These are phyloP conservation scores for Ficedula albicollis DNA, from an alignment of 2,797 vertebrate species.

Conservation along the genomic window DNA sequence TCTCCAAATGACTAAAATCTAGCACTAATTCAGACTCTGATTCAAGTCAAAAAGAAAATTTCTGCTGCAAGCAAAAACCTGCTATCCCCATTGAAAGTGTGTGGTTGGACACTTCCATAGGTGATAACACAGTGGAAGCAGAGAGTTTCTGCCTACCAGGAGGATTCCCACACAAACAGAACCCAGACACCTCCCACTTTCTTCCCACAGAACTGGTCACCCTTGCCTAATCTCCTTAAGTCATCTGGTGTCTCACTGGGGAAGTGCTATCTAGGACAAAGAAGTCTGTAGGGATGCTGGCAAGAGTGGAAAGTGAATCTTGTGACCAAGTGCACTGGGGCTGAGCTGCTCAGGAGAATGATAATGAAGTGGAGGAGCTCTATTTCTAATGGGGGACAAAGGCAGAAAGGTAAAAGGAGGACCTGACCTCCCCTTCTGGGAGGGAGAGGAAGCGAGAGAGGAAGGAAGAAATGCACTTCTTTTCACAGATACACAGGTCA, in stretches of 20 bases:
- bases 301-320: conserved; percentile 34
- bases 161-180: background rate
- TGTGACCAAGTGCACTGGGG: background rate
- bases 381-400: conserved; percentile 18
- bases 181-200: background rate
- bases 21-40: background rate
- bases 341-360: conserved; percentile 6
- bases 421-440: background rate
- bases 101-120: background rate
- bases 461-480: conserved; percentile 50
- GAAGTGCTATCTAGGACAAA: conserved; percentile 52
- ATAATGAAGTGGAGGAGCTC: background rate
- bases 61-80: background rate
- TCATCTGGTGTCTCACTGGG: conserved; percentile 54
- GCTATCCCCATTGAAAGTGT: background rate
- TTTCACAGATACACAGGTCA: background rate
- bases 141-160: background rate
- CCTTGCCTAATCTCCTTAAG: conserved; percentile 27
- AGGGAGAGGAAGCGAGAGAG: conserved; percentile 1
- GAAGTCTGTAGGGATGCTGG: conserved; percentile 38
- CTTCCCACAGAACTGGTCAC: conserved; percentile 5
- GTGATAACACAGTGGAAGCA: background rate
- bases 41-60: background rate
- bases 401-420: conserved; percentile 16
- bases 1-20: background rate